Percentiles rank a stretch among this genome's conserved stretches.
These are phyloP conservation scores for Carposina sasakii DNA, from an alignment of 1,140 invertebrate species.

Conservation along the genomic window DNA sequence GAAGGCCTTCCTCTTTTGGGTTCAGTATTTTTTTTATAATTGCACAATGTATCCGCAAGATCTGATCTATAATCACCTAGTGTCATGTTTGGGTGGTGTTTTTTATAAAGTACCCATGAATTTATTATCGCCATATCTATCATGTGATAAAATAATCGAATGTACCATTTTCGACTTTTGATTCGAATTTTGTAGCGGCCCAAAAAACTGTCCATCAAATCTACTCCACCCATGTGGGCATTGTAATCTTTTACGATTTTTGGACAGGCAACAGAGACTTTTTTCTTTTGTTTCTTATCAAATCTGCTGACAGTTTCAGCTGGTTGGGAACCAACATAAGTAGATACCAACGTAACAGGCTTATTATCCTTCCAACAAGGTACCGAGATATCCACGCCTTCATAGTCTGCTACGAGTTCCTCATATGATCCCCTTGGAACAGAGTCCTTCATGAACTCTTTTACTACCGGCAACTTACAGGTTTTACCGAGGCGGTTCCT, in stretches of 20 bases:
- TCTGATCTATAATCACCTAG: conserved; percentile 43
- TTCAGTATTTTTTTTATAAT: conserved; percentile 13
- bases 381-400: conserved; percentile 14
- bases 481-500: conserved; percentile 12
- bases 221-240: conserved; percentile 12
- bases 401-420: conserved; percentile 3
- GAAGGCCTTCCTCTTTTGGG: conserved; percentile 21
- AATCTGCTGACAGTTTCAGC: conserved; percentile 26
- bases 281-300: conserved; percentile 27
- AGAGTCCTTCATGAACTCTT: conserved; percentile 5
- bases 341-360: conserved; percentile 34
- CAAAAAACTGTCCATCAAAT: conserved; percentile 44
- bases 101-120: conserved; percentile 37
- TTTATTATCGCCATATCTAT: conserved; percentile 29
- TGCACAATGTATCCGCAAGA: conserved; percentile 36
- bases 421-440: conserved; percentile 10
- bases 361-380: conserved; percentile 32
- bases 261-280: conserved; percentile 42
- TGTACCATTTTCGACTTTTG: conserved; percentile 31
- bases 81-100: conserved; percentile 34
- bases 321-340: conserved; percentile 32
- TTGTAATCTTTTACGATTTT: conserved; percentile 54
- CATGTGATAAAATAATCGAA: conserved; percentile 37
- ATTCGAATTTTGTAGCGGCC: conserved; percentile 41
- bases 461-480: conserved; percentile 3